A percentile compares a stretch with the other conserved stretches of the same genome.
Evolutionary conservation across 2,888 invertebrate species (phyloP).

Genomic region (Machimus atricapillus): DNA sequence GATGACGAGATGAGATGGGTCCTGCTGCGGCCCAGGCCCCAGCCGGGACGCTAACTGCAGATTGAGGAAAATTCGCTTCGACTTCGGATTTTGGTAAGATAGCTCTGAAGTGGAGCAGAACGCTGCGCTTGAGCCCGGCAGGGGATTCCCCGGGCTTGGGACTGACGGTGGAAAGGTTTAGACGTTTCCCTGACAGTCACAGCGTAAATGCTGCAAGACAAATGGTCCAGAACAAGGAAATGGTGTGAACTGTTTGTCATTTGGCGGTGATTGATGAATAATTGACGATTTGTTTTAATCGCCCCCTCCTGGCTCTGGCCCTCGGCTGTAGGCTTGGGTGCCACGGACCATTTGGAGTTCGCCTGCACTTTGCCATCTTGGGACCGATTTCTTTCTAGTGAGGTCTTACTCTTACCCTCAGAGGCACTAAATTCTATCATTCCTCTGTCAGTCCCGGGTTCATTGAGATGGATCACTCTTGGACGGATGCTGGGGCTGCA

Average conservation of each 20-base stretch:
- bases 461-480: constrained; percentile 32
- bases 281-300: constrained; percentile 50
- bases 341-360: not conserved
- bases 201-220: constrained; percentile 45
- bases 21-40: not conserved
- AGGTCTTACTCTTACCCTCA: not conserved
- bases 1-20: constrained; percentile 37
- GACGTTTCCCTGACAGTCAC: constrained; percentile 46
- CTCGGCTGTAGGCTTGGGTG: not conserved
- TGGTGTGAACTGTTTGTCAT: constrained; percentile 54
- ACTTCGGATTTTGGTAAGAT: not conserved
- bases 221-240: constrained; percentile 48
- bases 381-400: not conserved
- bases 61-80: not conserved
- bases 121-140: not conserved
- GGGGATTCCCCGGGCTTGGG: not conserved
- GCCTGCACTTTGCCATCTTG: not conserved
- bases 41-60: constrained; percentile 28
- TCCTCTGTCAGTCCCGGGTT: constrained; percentile 1
- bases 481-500: not conserved
- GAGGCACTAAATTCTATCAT: not conserved
- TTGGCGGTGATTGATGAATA: constrained; percentile 53
- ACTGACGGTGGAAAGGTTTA: constrained; percentile 19
- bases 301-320: constrained; percentile 9
- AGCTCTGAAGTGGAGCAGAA: not conserved